Conservation (phyloP, 2,113 vertebrate genomes). For the Mormyrus lacerda region DNA sequence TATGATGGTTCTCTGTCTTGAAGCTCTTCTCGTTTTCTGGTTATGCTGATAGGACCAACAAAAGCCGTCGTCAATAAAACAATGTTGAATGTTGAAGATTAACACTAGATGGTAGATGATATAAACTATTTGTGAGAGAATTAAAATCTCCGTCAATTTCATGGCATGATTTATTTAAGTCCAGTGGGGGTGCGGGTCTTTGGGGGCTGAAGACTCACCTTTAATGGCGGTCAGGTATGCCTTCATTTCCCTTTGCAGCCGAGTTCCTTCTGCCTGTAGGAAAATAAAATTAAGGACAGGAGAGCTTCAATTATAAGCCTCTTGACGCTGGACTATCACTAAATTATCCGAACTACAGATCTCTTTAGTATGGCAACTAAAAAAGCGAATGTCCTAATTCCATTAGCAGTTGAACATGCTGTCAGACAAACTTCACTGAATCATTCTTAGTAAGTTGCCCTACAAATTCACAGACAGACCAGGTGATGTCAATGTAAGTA, state of each 20-base stretch:
- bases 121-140: not conserved
- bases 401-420: not conserved
- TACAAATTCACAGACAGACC: not conserved
- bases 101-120: not conserved
- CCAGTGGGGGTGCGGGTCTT: not conserved
- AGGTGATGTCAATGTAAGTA: not conserved
- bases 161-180: not conserved
- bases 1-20: not conserved
- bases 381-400: not conserved
- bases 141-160: not conserved
- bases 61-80: not conserved
- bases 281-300: conserved; percentile 24
- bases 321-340: not conserved
- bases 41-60: not conserved
- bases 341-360: not conserved
- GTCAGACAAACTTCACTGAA: not conserved
- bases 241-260: conserved; percentile 89
- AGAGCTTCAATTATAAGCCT: not conserved
- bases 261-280: conserved; percentile 81
- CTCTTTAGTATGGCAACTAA: not conserved
- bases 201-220: conserved; percentile 59
- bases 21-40: not conserved
- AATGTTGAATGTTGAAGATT: not conserved
- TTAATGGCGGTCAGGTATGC: conserved; percentile 91
- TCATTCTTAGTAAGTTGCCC: not conserved